phyloP scores from a whole-genome alignment of 2,888 invertebrate genomes.

The Nemurella pictetii region DNA sequence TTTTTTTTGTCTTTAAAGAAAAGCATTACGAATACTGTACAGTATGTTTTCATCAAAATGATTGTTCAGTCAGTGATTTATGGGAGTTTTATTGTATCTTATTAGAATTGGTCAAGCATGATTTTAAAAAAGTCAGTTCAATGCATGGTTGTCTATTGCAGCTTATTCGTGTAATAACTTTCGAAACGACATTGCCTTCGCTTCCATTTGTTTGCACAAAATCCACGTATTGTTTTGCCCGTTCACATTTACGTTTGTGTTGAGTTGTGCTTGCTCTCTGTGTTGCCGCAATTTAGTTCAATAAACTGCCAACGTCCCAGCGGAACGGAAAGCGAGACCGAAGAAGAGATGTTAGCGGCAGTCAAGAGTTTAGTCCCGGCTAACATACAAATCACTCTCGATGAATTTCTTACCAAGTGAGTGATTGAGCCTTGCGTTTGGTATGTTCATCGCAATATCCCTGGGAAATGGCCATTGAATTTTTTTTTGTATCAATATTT shows the following conservation, averaged over 20 bases:
- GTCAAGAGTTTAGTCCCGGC: conserved; percentile 46
- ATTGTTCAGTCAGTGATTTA: too few species aligned
- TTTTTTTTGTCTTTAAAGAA: too few species aligned
- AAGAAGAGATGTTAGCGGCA: conserved; percentile 64
- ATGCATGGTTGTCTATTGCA: too few species aligned
- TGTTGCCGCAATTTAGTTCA: conserved; percentile 13
- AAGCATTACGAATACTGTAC: too few species aligned
- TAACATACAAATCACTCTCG: conserved; percentile 52
- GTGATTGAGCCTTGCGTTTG: conserved; percentile 48
- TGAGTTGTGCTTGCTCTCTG: conserved; percentile 22
- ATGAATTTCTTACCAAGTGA: conserved; percentile 55
- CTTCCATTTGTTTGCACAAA: not conserved
- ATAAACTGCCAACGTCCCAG: conserved; percentile 54
- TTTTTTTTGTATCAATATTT: conserved; percentile 1
- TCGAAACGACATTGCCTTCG: too few species aligned
- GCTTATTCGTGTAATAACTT: too few species aligned
- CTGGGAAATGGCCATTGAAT: conserved; percentile 37
- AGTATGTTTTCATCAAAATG: too few species aligned
- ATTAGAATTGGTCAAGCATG: too few species aligned
- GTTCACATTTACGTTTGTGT: conserved; percentile 16
- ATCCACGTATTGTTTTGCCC: not conserved
- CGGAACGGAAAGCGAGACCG: conserved; percentile 76
- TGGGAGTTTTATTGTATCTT: too few species aligned
- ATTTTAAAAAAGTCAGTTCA: too few species aligned
- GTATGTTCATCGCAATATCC: too few species aligned